Evolutionary conservation across 2,888 invertebrate species (phyloP).

Genomic region (Arenicola marina): DNA sequence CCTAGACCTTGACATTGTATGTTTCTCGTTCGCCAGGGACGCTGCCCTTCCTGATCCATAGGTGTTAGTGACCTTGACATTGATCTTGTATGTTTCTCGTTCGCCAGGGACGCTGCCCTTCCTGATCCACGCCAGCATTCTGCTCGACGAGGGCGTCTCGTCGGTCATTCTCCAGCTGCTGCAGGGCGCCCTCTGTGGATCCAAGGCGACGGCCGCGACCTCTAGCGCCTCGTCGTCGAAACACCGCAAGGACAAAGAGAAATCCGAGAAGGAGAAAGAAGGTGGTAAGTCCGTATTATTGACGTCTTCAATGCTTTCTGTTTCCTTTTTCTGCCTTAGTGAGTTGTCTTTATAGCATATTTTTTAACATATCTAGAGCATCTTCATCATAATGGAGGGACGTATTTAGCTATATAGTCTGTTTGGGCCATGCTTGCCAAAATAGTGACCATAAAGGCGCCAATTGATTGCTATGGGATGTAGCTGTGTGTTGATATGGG

Average conservation of each 20-base stretch:
- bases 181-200: slow-evolving; percentile 81
- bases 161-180: slow-evolving; percentile 87
- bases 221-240: slow-evolving; percentile 30
- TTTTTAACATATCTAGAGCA: too few relatives aligned
- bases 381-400: too few relatives aligned
- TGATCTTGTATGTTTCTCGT: not conserved
- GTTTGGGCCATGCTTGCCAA: too few relatives aligned
- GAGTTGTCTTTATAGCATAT: too few relatives aligned
- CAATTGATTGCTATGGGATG: too few relatives aligned
- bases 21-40: slow-evolving; percentile 59
- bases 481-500: too few relatives aligned
- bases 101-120: slow-evolving; percentile 72
- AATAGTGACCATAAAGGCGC: too few relatives aligned
- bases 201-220: slow-evolving; percentile 26
- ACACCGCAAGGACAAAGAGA: slow-evolving; percentile 46
- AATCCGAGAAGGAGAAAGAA: slow-evolving; percentile 32
- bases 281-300: not conserved
- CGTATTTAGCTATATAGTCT: too few relatives aligned
- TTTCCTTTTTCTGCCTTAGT: too few relatives aligned
- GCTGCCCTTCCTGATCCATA: too few relatives aligned
- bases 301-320: not conserved
- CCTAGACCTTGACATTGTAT: not conserved
- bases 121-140: slow-evolving; percentile 77
- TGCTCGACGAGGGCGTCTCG: slow-evolving; percentile 86
- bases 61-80: too few relatives aligned